A percentile compares a stretch with the other conserved stretches of the same genome.
Conservation (phyloP, 2,888 invertebrate genomes). For the Arrhopalites spinosus region DNA sequence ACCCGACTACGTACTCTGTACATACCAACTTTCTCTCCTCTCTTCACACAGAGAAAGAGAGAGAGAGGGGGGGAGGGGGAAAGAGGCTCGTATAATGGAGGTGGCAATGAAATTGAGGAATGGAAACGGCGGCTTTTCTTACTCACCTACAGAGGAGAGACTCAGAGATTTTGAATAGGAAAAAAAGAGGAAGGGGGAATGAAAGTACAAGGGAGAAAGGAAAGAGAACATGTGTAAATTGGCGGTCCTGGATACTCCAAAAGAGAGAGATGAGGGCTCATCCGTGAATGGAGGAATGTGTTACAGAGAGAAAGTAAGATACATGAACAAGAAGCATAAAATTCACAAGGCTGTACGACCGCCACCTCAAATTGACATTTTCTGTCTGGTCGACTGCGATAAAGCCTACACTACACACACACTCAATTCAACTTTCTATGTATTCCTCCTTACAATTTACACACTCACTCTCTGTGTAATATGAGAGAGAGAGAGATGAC, state of each 20-base stretch:
- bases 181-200: neutral
- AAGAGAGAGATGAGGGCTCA: constrained; percentile 2
- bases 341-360: constrained; percentile 9
- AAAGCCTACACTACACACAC: constrained; percentile 2
- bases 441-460: neutral
- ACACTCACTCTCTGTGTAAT: neutral
- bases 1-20: neutral
- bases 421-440: neutral
- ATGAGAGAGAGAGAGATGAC: too few species aligned
- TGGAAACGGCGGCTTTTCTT: too few species aligned
- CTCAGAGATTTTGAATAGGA: neutral
- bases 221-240: constrained; percentile 20
- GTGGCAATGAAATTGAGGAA: too few species aligned
- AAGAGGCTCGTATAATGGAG: neutral
- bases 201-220: constrained; percentile 1
- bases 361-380: constrained; percentile 30
- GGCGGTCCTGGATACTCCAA: neutral
- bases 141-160: neutral
- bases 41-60: too few species aligned
- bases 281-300: too few species aligned
- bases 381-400: constrained; percentile 34
- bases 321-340: constrained; percentile 14
- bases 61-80: too few species aligned
- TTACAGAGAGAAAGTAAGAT: neutral
- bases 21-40: neutral